Percentiles rank a stretch among this genome's conserved stretches.
Evolutionary conservation across 1,140 invertebrate species (phyloP).

Genomic region (Cydia amplana): DNA sequence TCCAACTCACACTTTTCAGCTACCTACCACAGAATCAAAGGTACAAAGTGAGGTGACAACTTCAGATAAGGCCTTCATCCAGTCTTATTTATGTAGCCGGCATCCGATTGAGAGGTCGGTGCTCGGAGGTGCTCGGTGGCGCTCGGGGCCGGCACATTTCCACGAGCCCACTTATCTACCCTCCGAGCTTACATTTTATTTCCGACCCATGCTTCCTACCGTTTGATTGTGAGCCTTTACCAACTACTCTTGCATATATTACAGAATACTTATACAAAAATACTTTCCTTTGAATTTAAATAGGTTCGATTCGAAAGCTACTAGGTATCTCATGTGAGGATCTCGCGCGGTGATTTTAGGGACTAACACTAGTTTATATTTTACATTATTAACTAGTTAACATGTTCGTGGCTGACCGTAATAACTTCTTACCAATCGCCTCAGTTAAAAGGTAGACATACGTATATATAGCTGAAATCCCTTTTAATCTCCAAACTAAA

Average conservation of each 20-base stretch:
- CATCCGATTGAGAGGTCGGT: slow-evolving; percentile 72
- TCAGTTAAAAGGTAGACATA: no score
- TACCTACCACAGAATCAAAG: slow-evolving; percentile 44
- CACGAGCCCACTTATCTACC: slow-evolving; percentile 69
- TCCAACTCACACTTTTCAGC: slow-evolving; percentile 29
- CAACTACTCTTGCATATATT: slow-evolving; percentile 26
- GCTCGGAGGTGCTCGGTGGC: background rate
- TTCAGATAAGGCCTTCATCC: slow-evolving; percentile 70
- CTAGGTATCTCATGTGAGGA: no score
- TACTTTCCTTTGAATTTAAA: slow-evolving; percentile 39
- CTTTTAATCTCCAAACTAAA: slow-evolving; percentile 54
- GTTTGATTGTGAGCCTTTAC: slow-evolving; percentile 57
- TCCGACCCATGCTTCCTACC: slow-evolving; percentile 61
- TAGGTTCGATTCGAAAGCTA: background rate
- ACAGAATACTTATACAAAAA: slow-evolving; percentile 36
- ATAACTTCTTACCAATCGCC: no score
- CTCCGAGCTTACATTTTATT: slow-evolving; percentile 70
- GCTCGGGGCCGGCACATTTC: slow-evolving; percentile 61
- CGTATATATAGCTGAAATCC: slow-evolving; percentile 37
- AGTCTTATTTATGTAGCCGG: slow-evolving; percentile 74
- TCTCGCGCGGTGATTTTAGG: no score
- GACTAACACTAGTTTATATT: no score
- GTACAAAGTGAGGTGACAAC: slow-evolving; percentile 54
- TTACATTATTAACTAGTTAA: no score
- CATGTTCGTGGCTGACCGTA: no score